Conservation (phyloP, 2,113 vertebrate species). For the Macroglossus sobrinus region DNA sequence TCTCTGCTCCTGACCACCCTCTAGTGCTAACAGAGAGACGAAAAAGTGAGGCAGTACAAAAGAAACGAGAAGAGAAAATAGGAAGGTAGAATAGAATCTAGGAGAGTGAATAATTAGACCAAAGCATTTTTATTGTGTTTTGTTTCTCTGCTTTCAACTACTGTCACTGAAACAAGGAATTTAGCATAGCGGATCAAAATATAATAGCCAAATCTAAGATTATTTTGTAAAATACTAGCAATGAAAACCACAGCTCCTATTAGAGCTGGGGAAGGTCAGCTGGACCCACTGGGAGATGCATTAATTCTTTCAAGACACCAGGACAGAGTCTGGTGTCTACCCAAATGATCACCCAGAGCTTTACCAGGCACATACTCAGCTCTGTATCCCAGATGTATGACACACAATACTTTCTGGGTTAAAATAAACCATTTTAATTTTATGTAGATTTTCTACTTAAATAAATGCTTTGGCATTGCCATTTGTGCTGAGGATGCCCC, state of each 20-base stretch:
- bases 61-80: neutral
- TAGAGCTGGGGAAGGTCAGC: neutral
- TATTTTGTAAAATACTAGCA: neutral
- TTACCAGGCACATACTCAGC: neutral
- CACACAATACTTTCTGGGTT: neutral
- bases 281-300: neutral
- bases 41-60: neutral
- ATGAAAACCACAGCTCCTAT: neutral
- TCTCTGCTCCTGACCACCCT: neutral
- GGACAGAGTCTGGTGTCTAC: neutral
- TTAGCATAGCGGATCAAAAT: neutral
- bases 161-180: neutral
- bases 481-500: neutral
- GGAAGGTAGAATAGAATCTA: neutral
- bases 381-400: neutral
- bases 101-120: neutral
- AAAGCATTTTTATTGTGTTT: neutral
- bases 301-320: neutral
- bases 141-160: neutral
- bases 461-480: neutral
- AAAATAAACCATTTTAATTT: slow-evolving; percentile 8
- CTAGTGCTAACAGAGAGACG: neutral
- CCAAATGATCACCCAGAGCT: neutral
- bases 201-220: neutral
- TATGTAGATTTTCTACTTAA: neutral